Percentiles rank a stretch among this genome's conserved stretches.
phyloP scores from a whole-genome alignment of 2,888 invertebrate genomes.

The Hydrotaea diabolus region DNA sequence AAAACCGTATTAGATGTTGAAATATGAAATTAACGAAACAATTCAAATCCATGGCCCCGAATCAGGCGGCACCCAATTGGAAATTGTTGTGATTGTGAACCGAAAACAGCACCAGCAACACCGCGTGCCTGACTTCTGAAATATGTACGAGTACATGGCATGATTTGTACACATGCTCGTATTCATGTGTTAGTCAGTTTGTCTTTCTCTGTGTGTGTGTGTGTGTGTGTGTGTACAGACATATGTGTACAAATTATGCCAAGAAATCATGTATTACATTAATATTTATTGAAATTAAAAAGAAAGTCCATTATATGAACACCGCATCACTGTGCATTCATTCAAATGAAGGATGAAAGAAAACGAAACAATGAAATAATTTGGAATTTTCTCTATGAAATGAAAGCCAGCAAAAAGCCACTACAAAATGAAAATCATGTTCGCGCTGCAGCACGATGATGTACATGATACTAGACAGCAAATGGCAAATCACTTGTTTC shows the following conservation, averaged over 20 bases:
- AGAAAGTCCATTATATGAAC: conserved; percentile 9
- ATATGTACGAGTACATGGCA: neutral
- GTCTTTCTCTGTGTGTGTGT: no score
- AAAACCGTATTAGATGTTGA: conserved; percentile 20
- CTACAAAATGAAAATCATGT: neutral
- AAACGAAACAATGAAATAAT: neutral
- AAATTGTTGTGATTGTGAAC: neutral
- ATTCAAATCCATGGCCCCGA: neutral
- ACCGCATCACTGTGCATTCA: neutral
- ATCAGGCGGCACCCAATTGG: neutral
- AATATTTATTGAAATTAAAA: conserved; percentile 16
- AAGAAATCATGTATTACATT: conserved; percentile 18
- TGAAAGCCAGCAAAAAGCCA: neutral
- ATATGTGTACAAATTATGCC: neutral
- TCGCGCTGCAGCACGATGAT: neutral
- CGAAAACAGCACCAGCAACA: neutral
- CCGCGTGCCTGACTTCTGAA: neutral
- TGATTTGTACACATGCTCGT: no score
- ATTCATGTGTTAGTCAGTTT: no score
- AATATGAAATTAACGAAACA: conserved; percentile 13
- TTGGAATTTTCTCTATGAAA: conserved; percentile 5
- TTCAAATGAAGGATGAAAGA: neutral
- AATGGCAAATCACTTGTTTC: no score
- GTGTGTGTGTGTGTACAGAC: neutral
- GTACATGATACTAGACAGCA: no score